A percentile compares a stretch with the other conserved stretches of the same genome.
Conservation (phyloP, 2,888 invertebrate genomes). For the Marronus borbonicus region DNA sequence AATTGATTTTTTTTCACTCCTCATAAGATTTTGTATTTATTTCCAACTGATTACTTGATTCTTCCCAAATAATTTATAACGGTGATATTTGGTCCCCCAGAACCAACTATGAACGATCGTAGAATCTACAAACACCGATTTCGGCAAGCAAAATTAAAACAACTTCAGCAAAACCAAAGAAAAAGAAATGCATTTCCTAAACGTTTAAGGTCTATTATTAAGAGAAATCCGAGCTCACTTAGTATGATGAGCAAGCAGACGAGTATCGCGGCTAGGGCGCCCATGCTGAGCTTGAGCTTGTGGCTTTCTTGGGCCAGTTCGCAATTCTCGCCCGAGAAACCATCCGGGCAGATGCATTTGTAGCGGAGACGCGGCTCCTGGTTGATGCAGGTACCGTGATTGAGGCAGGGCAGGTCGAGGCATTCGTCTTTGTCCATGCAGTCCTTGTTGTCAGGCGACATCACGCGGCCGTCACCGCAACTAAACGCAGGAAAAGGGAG, state of each 20-base stretch:
- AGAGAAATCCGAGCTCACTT: constrained; percentile 80
- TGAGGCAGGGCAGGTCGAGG: constrained; percentile 92
- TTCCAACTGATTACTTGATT: too few relatives aligned
- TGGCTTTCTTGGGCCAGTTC: constrained; percentile 95
- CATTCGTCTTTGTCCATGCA: constrained; percentile 98
- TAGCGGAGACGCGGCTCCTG: constrained; percentile 89
- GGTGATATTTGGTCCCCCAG: too few relatives aligned
- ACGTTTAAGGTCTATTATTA: not conserved
- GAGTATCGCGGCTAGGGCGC: constrained; percentile 96
- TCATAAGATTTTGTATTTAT: too few relatives aligned
- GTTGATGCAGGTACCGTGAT: constrained; percentile 94
- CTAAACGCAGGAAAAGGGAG: constrained; percentile 69
- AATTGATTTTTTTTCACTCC: too few relatives aligned
- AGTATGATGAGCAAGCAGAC: constrained; percentile 97
- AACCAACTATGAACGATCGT: too few relatives aligned
- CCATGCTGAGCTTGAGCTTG: constrained; percentile 95
- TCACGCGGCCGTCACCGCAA: constrained; percentile 94
- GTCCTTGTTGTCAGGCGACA: constrained; percentile 91
- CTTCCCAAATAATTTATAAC: too few relatives aligned
- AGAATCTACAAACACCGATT: too few relatives aligned
- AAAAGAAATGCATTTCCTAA: too few relatives aligned
- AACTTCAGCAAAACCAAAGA: too few relatives aligned
- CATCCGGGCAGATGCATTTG: constrained; percentile 92
- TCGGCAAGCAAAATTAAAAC: too few relatives aligned
- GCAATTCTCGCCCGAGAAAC: constrained; percentile 96